Evolutionary conservation across 92 coral and sea anemone genomes (phyloP).

Genomic region (Actinostola sp.): DNA sequence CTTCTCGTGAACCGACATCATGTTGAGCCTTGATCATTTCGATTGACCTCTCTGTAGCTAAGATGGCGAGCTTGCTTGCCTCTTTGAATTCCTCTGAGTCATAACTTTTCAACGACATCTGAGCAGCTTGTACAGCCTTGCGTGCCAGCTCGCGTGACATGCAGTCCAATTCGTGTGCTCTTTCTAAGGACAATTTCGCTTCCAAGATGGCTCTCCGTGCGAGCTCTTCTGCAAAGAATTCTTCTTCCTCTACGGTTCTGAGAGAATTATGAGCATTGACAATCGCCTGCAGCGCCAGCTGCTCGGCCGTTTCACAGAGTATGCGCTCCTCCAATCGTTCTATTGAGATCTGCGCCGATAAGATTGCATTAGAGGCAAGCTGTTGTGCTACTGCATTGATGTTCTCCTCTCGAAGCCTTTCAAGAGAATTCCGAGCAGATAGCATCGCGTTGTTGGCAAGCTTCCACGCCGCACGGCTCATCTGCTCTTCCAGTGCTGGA

Average conservation of each 20-base stretch:
- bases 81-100: slow-evolving; percentile 13
- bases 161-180: slow-evolving; percentile 16
- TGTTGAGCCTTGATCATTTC: slow-evolving; percentile 20
- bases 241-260: slow-evolving; percentile 28
- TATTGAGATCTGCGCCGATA: slow-evolving; percentile 59
- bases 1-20: neutral
- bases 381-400: slow-evolving; percentile 56
- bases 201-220: slow-evolving; percentile 39
- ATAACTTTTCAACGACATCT: slow-evolving; percentile 14
- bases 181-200: slow-evolving; percentile 49
- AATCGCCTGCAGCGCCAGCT: slow-evolving; percentile 46
- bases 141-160: slow-evolving; percentile 50
- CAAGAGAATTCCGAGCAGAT: slow-evolving; percentile 68
- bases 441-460: slow-evolving; percentile 74
- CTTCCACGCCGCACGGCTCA: slow-evolving; percentile 42
- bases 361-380: slow-evolving; percentile 62
- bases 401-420: slow-evolving; percentile 37
- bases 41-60: slow-evolving; percentile 18
- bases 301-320: slow-evolving; percentile 31
- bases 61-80: slow-evolving; percentile 25
- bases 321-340: slow-evolving; percentile 31
- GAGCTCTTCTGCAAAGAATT: slow-evolving; percentile 36
- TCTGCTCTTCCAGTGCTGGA: slow-evolving; percentile 32
- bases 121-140: slow-evolving; percentile 45
- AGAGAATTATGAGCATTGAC: slow-evolving; percentile 37